A percentile compares a stretch with the other conserved stretches of the same genome.
These are phyloP conservation scores for Cynodonichthys magdalenae DNA, from an alignment of 2,797 vertebrate species.

Conservation along the genomic window DNA sequence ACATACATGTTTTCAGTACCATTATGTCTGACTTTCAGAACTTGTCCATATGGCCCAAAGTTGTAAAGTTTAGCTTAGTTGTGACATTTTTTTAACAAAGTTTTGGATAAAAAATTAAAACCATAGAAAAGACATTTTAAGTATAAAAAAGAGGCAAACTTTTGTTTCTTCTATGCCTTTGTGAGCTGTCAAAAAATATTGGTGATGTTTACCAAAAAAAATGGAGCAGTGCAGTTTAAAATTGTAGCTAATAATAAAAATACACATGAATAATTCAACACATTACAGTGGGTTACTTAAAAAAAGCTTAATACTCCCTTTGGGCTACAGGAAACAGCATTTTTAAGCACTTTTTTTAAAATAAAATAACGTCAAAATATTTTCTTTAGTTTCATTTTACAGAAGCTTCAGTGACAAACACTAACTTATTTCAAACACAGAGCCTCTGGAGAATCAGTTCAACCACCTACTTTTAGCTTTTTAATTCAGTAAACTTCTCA, in stretches of 20 bases:
- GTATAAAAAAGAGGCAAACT: too few relatives aligned
- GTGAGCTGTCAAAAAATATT: background rate
- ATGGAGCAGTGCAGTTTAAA: background rate
- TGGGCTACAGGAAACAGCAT: slow-evolving; percentile 3
- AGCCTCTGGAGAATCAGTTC: slow-evolving; percentile 19
- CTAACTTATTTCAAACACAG: slow-evolving; percentile 11
- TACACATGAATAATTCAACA: slow-evolving; percentile 9
- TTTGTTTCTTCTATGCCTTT: too few relatives aligned
- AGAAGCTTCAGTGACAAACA: slow-evolving; percentile 19
- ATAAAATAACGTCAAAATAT: background rate
- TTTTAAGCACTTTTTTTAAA: slow-evolving; percentile 1
- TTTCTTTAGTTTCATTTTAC: slow-evolving; percentile 4
- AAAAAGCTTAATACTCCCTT: background rate
- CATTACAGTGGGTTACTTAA: slow-evolving; percentile 2
- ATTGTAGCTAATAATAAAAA: slow-evolving; percentile 2
- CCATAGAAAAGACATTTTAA: too few relatives aligned
- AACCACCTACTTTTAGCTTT: slow-evolving; percentile 27
- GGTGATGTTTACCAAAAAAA: background rate
- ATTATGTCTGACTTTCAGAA: background rate
- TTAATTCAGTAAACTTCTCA: slow-evolving; percentile 42
- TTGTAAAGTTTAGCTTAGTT: too few relatives aligned
- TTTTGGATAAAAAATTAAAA: too few relatives aligned
- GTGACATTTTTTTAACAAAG: too few relatives aligned
- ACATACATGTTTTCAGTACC: background rate
- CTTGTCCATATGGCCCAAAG: too few relatives aligned